These are phyloP conservation scores for Trachemys scripta DNA, from an alignment of 2,113 vertebrate genomes.

Conservation along the genomic window DNA sequence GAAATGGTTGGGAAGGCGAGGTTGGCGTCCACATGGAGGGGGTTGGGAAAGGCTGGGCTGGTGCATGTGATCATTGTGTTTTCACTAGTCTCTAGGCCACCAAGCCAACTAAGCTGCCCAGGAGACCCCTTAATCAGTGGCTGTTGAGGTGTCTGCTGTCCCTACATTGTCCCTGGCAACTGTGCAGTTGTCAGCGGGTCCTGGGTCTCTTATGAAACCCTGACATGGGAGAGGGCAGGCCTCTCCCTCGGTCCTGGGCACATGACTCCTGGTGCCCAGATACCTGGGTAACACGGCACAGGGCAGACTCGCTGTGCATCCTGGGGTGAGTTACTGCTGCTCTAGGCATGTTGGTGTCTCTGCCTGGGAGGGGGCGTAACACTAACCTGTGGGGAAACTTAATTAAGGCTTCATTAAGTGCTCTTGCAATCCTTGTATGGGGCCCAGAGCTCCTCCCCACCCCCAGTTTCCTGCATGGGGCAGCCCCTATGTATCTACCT, in stretches of 20 bases:
- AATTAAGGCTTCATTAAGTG: background rate
- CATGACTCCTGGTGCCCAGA: background rate
- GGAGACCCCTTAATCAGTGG: background rate
- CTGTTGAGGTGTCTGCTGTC: background rate
- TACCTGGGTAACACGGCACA: background rate
- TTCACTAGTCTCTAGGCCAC: too few species aligned
- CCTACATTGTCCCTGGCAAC: background rate
- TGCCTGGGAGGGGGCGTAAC: background rate
- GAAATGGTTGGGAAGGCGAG: too few species aligned
- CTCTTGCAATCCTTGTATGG: background rate
- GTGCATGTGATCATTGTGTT: too few species aligned
- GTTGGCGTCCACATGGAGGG: too few species aligned
- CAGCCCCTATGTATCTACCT: background rate
- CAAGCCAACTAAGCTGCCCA: background rate
- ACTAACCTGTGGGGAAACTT: background rate
- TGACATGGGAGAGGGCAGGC: background rate
- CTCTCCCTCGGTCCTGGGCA: background rate
- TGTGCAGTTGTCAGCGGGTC: background rate
- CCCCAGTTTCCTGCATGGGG: background rate
- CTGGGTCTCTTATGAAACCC: background rate
- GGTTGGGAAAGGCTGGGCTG: too few species aligned
- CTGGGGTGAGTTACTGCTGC: background rate
- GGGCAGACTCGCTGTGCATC: background rate
- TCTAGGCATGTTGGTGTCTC: background rate
- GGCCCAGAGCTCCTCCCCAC: background rate